A percentile compares a stretch with the other conserved stretches of the same genome.
Evolutionary conservation across 2,113 vertebrate species (phyloP).

Genomic region (Turdus rufiventris): DNA sequence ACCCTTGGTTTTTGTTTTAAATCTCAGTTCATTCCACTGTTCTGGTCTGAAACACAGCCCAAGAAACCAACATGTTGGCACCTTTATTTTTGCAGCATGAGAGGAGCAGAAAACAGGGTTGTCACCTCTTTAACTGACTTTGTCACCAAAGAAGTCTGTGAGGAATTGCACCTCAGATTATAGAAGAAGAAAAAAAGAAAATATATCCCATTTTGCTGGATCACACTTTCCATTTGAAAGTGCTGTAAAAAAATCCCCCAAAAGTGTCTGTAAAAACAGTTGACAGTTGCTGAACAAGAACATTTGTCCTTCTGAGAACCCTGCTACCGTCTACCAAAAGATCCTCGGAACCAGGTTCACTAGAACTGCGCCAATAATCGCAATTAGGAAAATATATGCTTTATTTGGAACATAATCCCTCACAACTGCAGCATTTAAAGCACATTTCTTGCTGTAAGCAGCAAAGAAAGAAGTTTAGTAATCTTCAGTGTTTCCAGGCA

Average conservation of each 20-base stretch:
- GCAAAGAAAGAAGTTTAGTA: background rate
- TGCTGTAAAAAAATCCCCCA: background rate
- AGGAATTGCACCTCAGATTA: background rate
- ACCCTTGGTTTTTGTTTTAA: background rate
- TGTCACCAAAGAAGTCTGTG: background rate
- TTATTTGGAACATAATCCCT: background rate
- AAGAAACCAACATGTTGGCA: background rate
- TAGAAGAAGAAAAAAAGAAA: background rate
- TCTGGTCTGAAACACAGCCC: background rate
- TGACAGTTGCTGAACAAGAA: background rate
- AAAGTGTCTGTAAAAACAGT: background rate
- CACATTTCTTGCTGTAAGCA: background rate
- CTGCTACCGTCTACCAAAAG: background rate
- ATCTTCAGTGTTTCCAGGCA: background rate
- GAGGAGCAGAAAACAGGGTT: background rate
- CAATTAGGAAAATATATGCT: background rate
- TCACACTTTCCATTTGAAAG: background rate
- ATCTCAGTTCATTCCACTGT: background rate
- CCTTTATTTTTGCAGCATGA: background rate
- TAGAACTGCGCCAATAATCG: background rate
- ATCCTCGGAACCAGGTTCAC: background rate
- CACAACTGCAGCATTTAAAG: background rate
- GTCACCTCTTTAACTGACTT: background rate
- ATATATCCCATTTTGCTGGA: background rate
- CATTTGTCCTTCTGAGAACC: background rate